Conservation (phyloP, 2,888 invertebrate genomes). For the Sphecodes monilicornis region DNA sequence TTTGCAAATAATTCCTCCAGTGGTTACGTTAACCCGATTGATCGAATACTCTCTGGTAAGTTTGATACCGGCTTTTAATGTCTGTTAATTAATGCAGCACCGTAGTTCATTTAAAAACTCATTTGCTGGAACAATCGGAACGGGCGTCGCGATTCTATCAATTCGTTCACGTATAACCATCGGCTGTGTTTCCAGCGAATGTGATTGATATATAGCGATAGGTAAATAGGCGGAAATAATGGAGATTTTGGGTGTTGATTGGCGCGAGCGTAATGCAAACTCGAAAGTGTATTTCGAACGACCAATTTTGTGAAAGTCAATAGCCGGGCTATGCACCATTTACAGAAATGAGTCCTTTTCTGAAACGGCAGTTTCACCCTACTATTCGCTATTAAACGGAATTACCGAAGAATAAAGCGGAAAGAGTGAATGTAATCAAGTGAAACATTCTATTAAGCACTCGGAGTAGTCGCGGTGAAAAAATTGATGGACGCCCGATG, state of each 20-base stretch:
- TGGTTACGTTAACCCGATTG: neutral
- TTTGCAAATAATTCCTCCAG: neutral
- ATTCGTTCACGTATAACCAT: neutral
- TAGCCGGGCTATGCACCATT: constrained; percentile 25
- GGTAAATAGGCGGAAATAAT: neutral
- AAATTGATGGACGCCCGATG: neutral
- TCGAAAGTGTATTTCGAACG: constrained; percentile 13
- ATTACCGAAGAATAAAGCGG: constrained; percentile 5
- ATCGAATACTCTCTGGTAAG: neutral
- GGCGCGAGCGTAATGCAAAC: neutral
- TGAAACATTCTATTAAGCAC: neutral
- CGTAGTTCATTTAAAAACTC: neutral
- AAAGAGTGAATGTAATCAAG: constrained; percentile 5
- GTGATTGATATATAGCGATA: neutral
- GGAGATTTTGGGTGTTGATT: constrained; percentile 14
- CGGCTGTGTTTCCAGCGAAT: neutral
- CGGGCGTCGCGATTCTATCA: neutral
- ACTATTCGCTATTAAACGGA: constrained; percentile 30
- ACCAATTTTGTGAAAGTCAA: constrained; percentile 37
- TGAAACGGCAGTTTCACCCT: constrained; percentile 18
- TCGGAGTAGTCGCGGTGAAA: neutral
- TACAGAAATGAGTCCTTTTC: constrained; percentile 31
- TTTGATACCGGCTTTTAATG: neutral
- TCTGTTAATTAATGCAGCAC: neutral
- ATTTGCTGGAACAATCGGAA: neutral